These are phyloP conservation scores for Gallinago undulata DNA, from an alignment of 2,113 vertebrate species.

Conservation along the genomic window DNA sequence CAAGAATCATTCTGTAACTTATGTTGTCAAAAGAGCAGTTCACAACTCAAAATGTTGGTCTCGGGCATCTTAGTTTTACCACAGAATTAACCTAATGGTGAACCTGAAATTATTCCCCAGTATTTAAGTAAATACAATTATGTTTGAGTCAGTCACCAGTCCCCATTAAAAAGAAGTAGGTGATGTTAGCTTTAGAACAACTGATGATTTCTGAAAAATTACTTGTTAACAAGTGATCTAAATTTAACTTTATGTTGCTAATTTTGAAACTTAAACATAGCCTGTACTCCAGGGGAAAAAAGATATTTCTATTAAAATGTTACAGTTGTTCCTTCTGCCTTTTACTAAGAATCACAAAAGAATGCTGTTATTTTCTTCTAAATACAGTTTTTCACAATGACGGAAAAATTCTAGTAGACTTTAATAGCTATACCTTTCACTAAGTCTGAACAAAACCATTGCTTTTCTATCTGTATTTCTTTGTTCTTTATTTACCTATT, in stretches of 20 bases:
- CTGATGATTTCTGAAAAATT: not conserved
- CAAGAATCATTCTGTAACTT: not conserved
- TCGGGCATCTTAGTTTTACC: not conserved
- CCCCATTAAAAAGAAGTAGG: not conserved
- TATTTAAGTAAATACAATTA: not conserved
- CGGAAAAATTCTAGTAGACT: not conserved
- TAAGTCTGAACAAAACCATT: not conserved
- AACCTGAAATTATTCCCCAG: not conserved
- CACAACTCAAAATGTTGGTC: not conserved
- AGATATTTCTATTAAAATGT: not conserved
- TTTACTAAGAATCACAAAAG: not conserved
- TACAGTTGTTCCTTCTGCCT: not conserved
- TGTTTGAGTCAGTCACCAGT: not conserved
- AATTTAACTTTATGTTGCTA: not conserved
- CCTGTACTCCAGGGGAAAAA: not conserved
- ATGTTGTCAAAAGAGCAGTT: not conserved
- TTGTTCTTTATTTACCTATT: not conserved
- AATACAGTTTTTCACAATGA: not conserved
- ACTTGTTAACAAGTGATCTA: not conserved
- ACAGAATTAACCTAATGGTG: not conserved
- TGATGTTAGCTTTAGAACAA: not conserved
- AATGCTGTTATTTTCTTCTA: not conserved
- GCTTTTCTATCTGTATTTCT: not conserved
- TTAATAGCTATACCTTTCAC: not conserved
- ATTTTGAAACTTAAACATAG: not conserved